Base-by-base conservation (phyloP, 2,888 invertebrate species). In the Cyclophora albipunctata region DNA sequence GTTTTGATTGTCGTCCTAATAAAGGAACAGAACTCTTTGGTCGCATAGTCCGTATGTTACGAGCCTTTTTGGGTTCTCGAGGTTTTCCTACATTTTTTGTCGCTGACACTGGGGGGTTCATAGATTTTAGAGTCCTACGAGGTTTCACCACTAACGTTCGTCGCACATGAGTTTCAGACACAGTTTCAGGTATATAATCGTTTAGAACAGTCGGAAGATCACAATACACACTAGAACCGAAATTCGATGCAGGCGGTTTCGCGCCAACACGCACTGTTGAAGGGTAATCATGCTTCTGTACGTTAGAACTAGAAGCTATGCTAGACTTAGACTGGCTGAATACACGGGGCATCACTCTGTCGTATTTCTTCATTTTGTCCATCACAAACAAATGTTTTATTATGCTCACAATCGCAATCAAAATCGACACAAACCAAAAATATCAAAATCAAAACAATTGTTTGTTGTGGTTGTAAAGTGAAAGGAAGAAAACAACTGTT, bases 281-380 rank as follows among this genome's bases (percentile, higher is more conserved):
- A 41, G 71, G 71, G 49, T 61, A 64, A 61, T 75, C 75, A 59
- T 86, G 85, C 46, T 81, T 77, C 49, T 71, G 78, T 54, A 87
- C 81, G 49, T 61, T 63, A 44, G 78, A 73, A 61, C 59, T 73
- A 35, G 78, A 66, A 48, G 68, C 77, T 40, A 79, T 57, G 58
- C 64, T 76, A 35, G 59, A 58, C 35, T 62, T 63, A 40, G 75
- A 69, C 49, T 58, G 66, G 63, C 72, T 78, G 46, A 63, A 58
- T 3, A 85, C 74, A 45, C 85, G 81, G 37, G 87, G 64, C 86
- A 85, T 84, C 1, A 87, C 84, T 67, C 82, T 79, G 6, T 75
- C 75, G 55, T 85, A 85, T 53, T 64, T 76, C 34, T 66, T 46
- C 64, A 45, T 2, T 34, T 43, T 43, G 33, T 43, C 43, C 43